Conservation (phyloP, 2,797 vertebrate genomes). For the Taeniopygia guttata region DNA sequence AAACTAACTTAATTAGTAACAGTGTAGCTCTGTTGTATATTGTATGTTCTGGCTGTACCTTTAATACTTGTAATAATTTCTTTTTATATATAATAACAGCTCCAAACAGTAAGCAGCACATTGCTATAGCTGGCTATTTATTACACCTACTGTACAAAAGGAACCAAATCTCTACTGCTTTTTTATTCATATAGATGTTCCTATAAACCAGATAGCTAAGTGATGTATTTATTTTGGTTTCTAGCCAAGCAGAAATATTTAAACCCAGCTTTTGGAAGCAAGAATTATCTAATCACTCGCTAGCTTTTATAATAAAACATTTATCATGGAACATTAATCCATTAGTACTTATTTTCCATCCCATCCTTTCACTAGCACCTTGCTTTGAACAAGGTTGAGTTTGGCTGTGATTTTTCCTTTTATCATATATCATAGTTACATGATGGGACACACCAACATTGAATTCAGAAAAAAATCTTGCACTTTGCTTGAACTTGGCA, state of each 20-base stretch:
- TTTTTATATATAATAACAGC: background rate
- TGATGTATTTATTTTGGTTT: constrained; percentile 77
- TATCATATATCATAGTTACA: constrained; percentile 80
- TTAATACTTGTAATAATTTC: background rate
- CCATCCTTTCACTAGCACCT: constrained; percentile 78
- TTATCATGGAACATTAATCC: constrained; percentile 78
- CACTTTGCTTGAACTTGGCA: constrained; percentile 82
- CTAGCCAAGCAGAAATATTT: constrained; percentile 76
- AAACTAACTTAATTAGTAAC: background rate
- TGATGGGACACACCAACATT: constrained; percentile 70
- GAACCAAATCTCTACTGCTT: constrained; percentile 9
- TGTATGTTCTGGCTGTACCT: background rate
- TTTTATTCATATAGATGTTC: constrained; percentile 57
- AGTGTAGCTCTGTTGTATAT: background rate
- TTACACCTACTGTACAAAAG: constrained; percentile 50
- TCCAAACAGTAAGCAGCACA: constrained; percentile 51
- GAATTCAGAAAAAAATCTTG: constrained; percentile 66
- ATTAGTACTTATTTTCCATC: constrained; percentile 77
- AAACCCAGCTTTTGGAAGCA: constrained; percentile 76
- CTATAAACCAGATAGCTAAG: constrained; percentile 64
- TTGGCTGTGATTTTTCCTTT: constrained; percentile 74
- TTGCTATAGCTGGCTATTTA: constrained; percentile 42
- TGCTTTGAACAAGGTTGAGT: constrained; percentile 73
- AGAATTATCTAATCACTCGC: constrained; percentile 81
- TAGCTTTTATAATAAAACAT: constrained; percentile 77